Percentiles rank a stretch among this genome's conserved stretches.
phyloP scores from a whole-genome alignment of 2,113 vertebrate genomes.

The Acanthisitta chloris region DNA sequence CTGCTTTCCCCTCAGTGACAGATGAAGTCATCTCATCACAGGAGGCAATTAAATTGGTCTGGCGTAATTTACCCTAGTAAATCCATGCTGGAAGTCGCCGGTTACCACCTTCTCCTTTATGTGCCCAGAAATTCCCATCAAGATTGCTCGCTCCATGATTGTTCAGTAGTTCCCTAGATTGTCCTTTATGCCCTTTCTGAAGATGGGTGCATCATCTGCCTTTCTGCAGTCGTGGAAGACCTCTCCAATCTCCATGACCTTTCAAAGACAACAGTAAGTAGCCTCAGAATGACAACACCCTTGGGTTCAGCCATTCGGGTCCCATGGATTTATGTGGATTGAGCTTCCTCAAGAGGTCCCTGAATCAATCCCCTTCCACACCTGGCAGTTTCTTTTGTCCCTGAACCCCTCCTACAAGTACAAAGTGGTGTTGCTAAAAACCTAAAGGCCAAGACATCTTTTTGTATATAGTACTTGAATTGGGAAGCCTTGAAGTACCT shows the following conservation, averaged over 20 bases:
- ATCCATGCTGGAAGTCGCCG: neutral
- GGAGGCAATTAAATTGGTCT: neutral
- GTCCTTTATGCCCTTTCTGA: neutral
- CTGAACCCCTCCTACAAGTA: neutral
- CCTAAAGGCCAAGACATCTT: neutral
- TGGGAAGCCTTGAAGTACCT: neutral
- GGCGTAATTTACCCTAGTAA: neutral
- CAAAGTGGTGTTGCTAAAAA: neutral
- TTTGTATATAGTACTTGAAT: neutral
- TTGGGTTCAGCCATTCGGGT: neutral
- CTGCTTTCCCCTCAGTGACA: neutral
- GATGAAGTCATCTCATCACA: neutral
- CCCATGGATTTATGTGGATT: neutral
- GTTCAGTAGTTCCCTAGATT: neutral
- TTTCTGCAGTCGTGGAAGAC: neutral
- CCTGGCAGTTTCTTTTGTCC: neutral
- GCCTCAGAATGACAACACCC: neutral
- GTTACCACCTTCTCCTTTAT: neutral
- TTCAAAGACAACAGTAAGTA: neutral
- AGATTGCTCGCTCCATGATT: neutral
- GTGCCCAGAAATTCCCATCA: neutral
- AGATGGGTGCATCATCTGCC: neutral
- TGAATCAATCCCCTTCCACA: neutral
- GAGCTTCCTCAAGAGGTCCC: neutral
- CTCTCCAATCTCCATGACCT: neutral